These are phyloP conservation scores for Heliocidaris erythrogramma DNA, from an alignment of 35 echinoderm and acorn worm genomes.

Conservation along the genomic window DNA sequence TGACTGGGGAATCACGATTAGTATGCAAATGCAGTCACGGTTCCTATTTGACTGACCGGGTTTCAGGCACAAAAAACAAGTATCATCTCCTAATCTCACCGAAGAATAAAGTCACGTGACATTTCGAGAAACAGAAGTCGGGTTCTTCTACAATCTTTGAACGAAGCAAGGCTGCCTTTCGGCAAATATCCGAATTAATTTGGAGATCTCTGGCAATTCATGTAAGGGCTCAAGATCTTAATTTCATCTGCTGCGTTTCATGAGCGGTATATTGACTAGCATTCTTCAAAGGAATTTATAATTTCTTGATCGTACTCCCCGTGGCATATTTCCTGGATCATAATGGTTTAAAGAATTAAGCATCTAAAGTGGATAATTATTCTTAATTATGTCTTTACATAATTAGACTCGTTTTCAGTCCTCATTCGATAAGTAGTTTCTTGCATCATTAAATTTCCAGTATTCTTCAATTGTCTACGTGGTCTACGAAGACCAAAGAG, in stretches of 20 bases:
- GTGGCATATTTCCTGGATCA: neutral
- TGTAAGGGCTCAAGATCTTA: neutral
- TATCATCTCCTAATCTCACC: neutral
- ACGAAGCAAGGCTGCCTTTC: neutral
- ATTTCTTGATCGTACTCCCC: neutral
- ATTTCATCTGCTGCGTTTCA: neutral
- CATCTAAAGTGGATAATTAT: neutral
- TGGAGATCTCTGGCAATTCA: neutral
- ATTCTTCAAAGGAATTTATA: neutral
- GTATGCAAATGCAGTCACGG: too few species aligned
- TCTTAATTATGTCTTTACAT: neutral
- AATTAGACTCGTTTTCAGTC: neutral
- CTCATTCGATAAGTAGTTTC: too few species aligned
- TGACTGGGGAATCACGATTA: too few species aligned
- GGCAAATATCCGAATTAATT: constrained; percentile 6
- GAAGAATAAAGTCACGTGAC: neutral
- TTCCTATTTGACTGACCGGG: neutral
- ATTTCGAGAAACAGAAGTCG: neutral
- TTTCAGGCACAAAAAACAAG: neutral
- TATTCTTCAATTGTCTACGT: too few species aligned
- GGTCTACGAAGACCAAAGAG: too few species aligned
- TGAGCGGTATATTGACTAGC: neutral
- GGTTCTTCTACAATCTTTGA: neutral
- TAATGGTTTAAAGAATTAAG: too few species aligned
- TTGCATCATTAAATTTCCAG: too few species aligned